Conservation (phyloP, 2,888 invertebrate species). For the Drosophila pseudotalamancana region DNA sequence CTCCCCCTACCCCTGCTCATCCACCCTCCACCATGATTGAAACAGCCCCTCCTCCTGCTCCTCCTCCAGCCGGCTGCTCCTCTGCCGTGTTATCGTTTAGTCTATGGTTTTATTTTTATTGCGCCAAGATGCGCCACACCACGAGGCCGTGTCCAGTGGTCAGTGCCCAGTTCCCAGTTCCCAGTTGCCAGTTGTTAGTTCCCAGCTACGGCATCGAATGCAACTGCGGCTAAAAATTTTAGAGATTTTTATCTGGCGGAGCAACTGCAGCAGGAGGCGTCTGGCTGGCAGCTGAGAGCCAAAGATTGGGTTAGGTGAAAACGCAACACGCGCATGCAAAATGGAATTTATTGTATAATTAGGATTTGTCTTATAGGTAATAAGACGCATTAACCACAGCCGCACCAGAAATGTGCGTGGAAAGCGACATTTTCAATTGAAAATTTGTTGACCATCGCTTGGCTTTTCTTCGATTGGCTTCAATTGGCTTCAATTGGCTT, state of each 20-base stretch:
- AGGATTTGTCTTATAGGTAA: conserved; percentile 82
- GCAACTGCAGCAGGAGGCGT: conserved; percentile 40
- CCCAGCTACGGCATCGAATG: conserved; percentile 39
- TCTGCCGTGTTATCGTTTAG: conserved; percentile 72
- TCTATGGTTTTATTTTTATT: conserved; percentile 79
- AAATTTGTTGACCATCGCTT: conserved; percentile 30
- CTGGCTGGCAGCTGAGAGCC: conserved; percentile 47
- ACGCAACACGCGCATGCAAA: conserved; percentile 76
- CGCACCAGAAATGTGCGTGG: conserved; percentile 53
- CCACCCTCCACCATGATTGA: background rate
- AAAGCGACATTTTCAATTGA: conserved; percentile 42
- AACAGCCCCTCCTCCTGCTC: conserved; percentile 10
- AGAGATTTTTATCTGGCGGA: conserved; percentile 68
- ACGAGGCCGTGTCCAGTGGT: conserved; percentile 32
- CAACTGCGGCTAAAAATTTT: conserved; percentile 56
- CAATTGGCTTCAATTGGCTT: too few species aligned
- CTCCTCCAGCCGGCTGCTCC: conserved; percentile 4
- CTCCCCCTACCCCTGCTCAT: conserved; percentile 14
- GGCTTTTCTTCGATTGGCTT: too few species aligned
- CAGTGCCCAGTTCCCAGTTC: conserved; percentile 30
- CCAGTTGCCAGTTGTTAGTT: conserved; percentile 16
- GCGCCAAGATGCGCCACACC: conserved; percentile 59
- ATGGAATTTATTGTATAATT: conserved; percentile 83
- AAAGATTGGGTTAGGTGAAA: conserved; percentile 69
- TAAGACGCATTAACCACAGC: conserved; percentile 73